These are phyloP conservation scores for Limnothrissa miodon DNA, from an alignment of 2,113 vertebrate genomes.

Conservation along the genomic window DNA sequence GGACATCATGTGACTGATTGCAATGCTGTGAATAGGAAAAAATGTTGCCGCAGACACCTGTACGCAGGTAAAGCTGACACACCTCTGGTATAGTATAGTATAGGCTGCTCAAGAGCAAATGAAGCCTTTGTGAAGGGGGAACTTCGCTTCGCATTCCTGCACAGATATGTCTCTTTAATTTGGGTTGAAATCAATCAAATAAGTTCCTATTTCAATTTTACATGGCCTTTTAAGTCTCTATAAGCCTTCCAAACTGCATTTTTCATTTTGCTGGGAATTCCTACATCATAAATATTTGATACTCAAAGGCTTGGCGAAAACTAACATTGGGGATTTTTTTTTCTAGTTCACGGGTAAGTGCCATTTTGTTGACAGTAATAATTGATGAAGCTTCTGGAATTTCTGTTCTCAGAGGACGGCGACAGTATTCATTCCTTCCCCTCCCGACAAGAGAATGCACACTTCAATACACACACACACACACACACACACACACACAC, in stretches of 20 bases:
- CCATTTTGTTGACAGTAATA: slow-evolving; percentile 37
- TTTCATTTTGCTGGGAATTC: slow-evolving; percentile 14
- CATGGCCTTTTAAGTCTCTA: not conserved
- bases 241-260: not conserved
- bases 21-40: too few species aligned
- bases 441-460: not conserved
- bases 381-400: slow-evolving; percentile 35
- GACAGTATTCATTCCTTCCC: not conserved
- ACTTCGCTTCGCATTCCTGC: not conserved
- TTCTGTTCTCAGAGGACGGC: not conserved
- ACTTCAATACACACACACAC: not conserved
- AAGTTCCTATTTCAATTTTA: not conserved
- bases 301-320: slow-evolving; percentile 26
- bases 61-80: not conserved
- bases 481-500: too few species aligned
- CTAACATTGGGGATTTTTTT: slow-evolving; percentile 31
- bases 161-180: not conserved
- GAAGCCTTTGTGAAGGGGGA: not conserved
- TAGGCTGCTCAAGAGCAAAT: not conserved
- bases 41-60: too few species aligned
- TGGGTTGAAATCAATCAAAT: not conserved
- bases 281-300: slow-evolving; percentile 45
- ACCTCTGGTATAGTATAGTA: not conserved
- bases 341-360: slow-evolving; percentile 9
- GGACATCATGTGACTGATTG: too few species aligned